Evolutionary conservation across 2,113 vertebrate species (phyloP), one percentile per base, ranked within the genome.

Genomic region (Plectropomus leopardus): DNA sequence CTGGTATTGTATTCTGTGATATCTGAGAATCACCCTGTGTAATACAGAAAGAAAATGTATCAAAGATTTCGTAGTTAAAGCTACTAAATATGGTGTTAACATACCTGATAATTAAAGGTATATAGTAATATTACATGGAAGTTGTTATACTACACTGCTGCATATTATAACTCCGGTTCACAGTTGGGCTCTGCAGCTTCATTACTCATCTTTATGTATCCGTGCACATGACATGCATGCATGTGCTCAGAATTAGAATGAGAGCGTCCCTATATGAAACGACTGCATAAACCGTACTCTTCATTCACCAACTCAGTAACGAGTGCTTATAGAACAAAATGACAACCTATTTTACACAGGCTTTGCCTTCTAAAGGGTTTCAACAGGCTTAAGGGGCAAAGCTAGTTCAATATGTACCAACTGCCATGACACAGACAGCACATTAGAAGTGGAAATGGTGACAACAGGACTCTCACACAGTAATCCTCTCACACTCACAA

Each of bases 1-100:
- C 91, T 48, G 16, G 26, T 7, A 2, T 5, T 47, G 28, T 28
- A 65, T 23, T 3, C 6, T 0, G 4, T 36, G 73, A 57, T 42
- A 19, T 16, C 51, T 0, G 6, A 23, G 91, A 80, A 7, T 92
- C 72, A 50, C 92, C 92, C 92, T 93, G 67, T 17, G 24, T 81
- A 59, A 63, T 17, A 4, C 1, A 73, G 5, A 3, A 48, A 57
- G 6, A 10, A 14, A 1, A 6, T 34, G n/a, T 21, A 47, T 65
- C 14, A 19, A 19, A 47, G 6, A 50, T 21, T 26, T 9, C n/a
- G 7, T 44, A n/a, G 21, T 28, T 34, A 7, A 26, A 58, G 26
- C 3, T 6, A 4, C 4, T 45, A 5, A 44, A 60, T 54, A 4
- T 16, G 7, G 34, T 21, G 30, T 51, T 50, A 17, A 36, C 53